Evolutionary conservation across 2,113 vertebrate species (phyloP), one percentile per base, ranked within the genome.

Genomic region (Procavia capensis): DNA sequence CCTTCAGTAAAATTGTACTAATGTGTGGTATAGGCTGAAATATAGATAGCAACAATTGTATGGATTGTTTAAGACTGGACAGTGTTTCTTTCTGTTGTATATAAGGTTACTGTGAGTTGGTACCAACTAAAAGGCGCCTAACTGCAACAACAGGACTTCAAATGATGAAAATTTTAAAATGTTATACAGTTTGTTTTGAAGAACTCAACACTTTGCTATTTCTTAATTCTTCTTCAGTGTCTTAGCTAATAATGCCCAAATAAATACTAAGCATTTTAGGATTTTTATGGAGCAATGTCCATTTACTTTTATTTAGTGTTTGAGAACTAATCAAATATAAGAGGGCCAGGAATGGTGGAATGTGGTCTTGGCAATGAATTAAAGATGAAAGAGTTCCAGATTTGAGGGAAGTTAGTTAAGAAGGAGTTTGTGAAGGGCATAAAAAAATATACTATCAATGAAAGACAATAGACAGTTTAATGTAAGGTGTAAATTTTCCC

Each of bases 141-240:
- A 16, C 50, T 54, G 17, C 13, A 54, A 54, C 50, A 54, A 54
- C 47, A 50, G 47, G 50, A 54, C 50, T 54, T 50, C 45, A 80
- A 66, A 66, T 75, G 81, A 10, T 57, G 39, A 31, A 68, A 36
- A 95, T 81, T 95, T 64, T 31, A 74, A 95, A 93, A 39, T 39
- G 11, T 85, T 27, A 39, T 54, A 63, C 43, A 68, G 83, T 61
- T 61, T 83, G 34, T 8, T 83, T 81, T 70, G 31, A 92, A 25
- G 54, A 66, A 85, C 5, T 94, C 27, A 79, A 24, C 34, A 25
- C 8, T 75, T 92, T 8, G 50, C 20, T 39, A 39, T 57, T 72
- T 45, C 61, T 81, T 57, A 45, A 79, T 50, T 63, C 36, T 85
- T 39, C 45, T 75, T 90, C 81, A 81, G 47, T 7, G 25, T 81